phyloP scores from a whole-genome alignment of 1,140 invertebrate species.

The Euschistus heros region DNA sequence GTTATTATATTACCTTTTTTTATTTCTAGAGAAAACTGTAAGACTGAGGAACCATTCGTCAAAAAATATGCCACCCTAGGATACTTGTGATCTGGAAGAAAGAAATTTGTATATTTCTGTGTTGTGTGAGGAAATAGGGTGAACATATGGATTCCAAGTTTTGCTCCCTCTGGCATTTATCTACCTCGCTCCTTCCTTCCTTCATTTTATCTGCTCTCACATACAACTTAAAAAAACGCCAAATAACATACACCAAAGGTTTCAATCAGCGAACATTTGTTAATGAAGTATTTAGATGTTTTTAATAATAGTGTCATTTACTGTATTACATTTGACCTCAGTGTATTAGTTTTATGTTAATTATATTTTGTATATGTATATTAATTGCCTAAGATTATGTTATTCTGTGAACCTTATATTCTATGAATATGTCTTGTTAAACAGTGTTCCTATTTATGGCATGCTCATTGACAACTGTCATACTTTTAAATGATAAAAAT shows the following conservation, averaged over 20 bases:
- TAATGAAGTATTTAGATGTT: slow-evolving; percentile 17
- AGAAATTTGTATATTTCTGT: background rate
- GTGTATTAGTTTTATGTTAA: background rate
- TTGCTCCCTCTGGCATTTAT: background rate
- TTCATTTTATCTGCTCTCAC: slow-evolving; percentile 16
- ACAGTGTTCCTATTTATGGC: slow-evolving; percentile 7
- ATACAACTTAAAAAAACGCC: slow-evolving; percentile 20
- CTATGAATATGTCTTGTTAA: background rate
- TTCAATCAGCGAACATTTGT: slow-evolving; percentile 21
- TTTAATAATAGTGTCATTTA: slow-evolving; percentile 17
- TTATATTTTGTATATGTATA: background rate
- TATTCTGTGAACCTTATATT: slow-evolving; percentile 3
- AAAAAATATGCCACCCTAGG: slow-evolving; percentile 82
- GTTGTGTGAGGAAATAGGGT: slow-evolving; percentile 10
- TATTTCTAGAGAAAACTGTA: slow-evolving; percentile 65
- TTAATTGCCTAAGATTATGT: background rate
- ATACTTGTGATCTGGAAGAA: slow-evolving; percentile 55
- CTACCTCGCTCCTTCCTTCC: slow-evolving; percentile 11
- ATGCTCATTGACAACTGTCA: slow-evolving; percentile 15
- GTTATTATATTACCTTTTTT: background rate
- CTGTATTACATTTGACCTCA: slow-evolving; percentile 6
- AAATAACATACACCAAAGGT: slow-evolving; percentile 23
- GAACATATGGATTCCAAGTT: slow-evolving; percentile 15
- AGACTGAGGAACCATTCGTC: slow-evolving; percentile 72
- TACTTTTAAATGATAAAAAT: background rate